Base-by-base conservation (phyloP, 2,113 vertebrate genomes). In the Holacanthus passer region DNA sequence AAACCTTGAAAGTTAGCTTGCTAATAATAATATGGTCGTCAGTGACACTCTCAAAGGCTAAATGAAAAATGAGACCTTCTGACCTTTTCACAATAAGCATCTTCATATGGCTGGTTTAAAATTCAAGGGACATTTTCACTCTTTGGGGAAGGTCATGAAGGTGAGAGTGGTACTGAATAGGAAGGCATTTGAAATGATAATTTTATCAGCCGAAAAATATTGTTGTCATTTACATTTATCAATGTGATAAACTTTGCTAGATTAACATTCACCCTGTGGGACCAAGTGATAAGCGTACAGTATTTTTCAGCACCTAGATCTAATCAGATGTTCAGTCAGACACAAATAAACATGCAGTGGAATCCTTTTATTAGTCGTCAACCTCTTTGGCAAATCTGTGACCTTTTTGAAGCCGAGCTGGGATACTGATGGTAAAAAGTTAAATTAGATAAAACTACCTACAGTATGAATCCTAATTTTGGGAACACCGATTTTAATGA, bases 131-230 rank as follows among this genome's bases (percentile, higher is more conserved):
- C 91, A 91, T 94, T 92, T 93, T 73, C 63, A 52, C 47, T 91
- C 83, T 83, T 69, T 77, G 65, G 74, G 63, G 56, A 68, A 92
- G 92, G 92, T 95, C 86, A 85, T 13, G n/a, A 53, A 84, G 93
- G 92, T 92, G 90, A 89, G 69, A 45, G 56, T 59, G 77, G 32
- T 24, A 62, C 73, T 87, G 92, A 92, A 85, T 74, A 71, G 84
- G 48, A 73, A 85, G 77, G 62, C 84, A 92, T 94, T 94, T 90
- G 80, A 85, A 92, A 95, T 93, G 81, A 86, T 92, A 93, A 93
- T 94, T 91, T 88, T 82, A 88, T 91, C 82, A 60, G 43, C 35
- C 37, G 29, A 81, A 79, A 90, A 62, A 78, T 64, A 68, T 88
- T 89, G 87, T 87, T 90, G 85, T 86, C 88, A 90, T 93, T 93